These are phyloP conservation scores for Uloborus diversus DNA, from an alignment of 1,140 invertebrate species.

Conservation along the genomic window DNA sequence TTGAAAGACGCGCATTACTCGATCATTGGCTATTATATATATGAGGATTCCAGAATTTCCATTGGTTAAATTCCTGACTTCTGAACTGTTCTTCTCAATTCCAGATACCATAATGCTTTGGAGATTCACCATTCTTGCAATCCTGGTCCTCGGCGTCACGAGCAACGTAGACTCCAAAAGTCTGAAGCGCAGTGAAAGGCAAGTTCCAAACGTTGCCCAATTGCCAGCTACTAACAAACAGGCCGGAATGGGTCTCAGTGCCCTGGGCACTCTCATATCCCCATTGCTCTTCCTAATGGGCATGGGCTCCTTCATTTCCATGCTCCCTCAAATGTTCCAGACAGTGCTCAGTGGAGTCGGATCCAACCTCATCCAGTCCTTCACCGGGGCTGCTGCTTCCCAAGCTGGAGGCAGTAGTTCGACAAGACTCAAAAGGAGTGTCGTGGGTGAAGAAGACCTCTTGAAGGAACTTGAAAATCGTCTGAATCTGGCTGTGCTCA, in stretches of 20 bases:
- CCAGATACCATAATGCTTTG: conserved; percentile 6
- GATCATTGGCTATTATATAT: too few relatives aligned
- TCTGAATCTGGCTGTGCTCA: conserved; percentile 15
- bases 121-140: not conserved
- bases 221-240: conserved; percentile 4
- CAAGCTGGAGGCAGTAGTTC: not conserved
- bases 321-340: conserved; percentile 46
- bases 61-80: too few relatives aligned
- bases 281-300: conserved; percentile 44
- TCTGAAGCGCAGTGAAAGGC: not conserved
- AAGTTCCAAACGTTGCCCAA: not conserved
- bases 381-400: conserved; percentile 1
- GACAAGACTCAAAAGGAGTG: not conserved
- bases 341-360: conserved; percentile 29
- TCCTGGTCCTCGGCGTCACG: not conserved
- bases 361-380: conserved; percentile 33
- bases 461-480: not conserved
- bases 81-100: not conserved
- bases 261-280: conserved; percentile 15
- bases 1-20: too few relatives aligned
- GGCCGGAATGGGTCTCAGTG: conserved; percentile 26
- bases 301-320: conserved; percentile 38
- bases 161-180: not conserved
- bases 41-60: too few relatives aligned
- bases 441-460: not conserved